Conservation (phyloP, 2,888 invertebrate species). For the Xestia xanthographa region DNA sequence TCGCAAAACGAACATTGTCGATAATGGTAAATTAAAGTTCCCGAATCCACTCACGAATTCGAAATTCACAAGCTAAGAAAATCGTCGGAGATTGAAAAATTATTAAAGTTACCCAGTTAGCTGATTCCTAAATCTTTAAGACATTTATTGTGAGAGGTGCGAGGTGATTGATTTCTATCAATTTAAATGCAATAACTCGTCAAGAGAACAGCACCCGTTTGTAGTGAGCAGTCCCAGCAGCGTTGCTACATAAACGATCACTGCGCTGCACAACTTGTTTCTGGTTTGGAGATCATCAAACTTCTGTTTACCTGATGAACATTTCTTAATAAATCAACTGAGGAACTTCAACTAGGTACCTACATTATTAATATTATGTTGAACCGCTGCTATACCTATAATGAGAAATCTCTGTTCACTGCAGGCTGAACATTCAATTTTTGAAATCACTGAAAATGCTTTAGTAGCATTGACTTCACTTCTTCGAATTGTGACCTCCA, state of each 20-base stretch:
- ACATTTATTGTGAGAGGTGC: not conserved
- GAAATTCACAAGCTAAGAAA: not conserved
- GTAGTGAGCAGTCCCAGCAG: not conserved
- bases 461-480: not conserved
- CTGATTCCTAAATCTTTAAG: not conserved
- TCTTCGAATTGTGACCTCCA: not conserved
- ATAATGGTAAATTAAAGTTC: not conserved
- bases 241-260: not conserved
- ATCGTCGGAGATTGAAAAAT: not conserved
- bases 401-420: not conserved
- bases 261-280: not conserved
- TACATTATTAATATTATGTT: not conserved
- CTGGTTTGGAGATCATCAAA: not conserved
- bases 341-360: no score
- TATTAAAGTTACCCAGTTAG: not conserved
- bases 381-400: not conserved
- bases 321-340: not conserved
- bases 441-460: not conserved
- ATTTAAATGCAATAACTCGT: not conserved
- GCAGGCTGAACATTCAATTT: not conserved
- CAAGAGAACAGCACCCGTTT: not conserved
- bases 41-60: not conserved
- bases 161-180: not conserved
- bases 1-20: not conserved
- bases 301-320: not conserved